Evolutionary conservation across 1,140 invertebrate genomes (phyloP).

Genomic region (Mesaphorura yosii): DNA sequence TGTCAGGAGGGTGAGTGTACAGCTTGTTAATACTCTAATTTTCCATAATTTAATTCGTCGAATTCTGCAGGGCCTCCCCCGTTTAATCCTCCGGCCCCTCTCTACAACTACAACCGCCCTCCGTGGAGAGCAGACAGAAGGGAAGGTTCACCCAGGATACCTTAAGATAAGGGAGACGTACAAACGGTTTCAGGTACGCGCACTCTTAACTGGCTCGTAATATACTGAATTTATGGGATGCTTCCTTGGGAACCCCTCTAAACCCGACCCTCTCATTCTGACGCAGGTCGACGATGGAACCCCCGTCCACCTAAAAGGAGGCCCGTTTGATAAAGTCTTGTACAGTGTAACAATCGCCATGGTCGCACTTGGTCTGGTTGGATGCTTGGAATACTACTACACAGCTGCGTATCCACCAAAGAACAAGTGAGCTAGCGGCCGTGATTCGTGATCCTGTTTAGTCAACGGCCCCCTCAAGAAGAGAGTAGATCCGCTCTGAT

Average conservation of each 20-base stretch:
- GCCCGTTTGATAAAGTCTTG: slow-evolving; percentile 24
- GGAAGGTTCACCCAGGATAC: slow-evolving; percentile 15
- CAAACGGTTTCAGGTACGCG: slow-evolving; percentile 21
- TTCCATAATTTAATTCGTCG: too few species aligned
- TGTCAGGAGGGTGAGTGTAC: too few species aligned
- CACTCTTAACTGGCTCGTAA: too few species aligned
- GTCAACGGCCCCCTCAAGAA: too few species aligned
- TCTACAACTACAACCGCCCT: too few species aligned
- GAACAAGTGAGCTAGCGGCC: neutral
- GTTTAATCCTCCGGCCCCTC: too few species aligned
- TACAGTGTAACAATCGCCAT: slow-evolving; percentile 8
- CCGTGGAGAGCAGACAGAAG: too few species aligned
- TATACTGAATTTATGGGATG: neutral
- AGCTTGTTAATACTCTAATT: too few species aligned
- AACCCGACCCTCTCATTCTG: neutral
- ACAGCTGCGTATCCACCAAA: slow-evolving; percentile 16
- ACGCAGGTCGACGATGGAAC: slow-evolving; percentile 29
- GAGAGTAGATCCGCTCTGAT: too few species aligned
- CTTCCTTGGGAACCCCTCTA: neutral
- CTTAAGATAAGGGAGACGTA: slow-evolving; percentile 11
- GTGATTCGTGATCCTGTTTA: too few species aligned
- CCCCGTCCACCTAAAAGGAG: slow-evolving; percentile 32
- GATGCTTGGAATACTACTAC: slow-evolving; percentile 13
- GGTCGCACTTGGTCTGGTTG: slow-evolving; percentile 2
- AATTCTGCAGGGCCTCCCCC: too few species aligned